Evolutionary conservation across 2,888 invertebrate genomes (phyloP).

Genomic region (Pemphredon lugubris): DNA sequence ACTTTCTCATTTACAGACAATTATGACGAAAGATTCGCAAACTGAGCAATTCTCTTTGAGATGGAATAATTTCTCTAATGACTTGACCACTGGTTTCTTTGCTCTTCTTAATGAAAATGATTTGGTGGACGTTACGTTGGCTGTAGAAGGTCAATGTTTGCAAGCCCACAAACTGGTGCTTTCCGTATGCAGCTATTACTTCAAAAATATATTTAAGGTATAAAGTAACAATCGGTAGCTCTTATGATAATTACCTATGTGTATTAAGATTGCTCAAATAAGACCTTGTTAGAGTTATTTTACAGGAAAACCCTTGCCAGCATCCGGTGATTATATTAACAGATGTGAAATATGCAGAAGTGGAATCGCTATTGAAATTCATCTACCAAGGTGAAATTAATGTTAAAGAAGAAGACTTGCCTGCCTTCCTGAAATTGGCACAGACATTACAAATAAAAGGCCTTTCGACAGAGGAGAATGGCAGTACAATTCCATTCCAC

Average conservation of each 20-base stretch:
- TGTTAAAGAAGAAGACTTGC: conserved; percentile 70
- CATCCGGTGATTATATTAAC: conserved; percentile 73
- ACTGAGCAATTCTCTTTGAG: conserved; percentile 76
- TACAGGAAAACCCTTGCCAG: conserved; percentile 68
- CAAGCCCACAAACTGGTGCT: conserved; percentile 81
- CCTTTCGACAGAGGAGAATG: conserved; percentile 47
- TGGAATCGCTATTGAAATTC: conserved; percentile 67
- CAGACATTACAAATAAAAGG: conserved; percentile 72
- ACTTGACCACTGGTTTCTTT: conserved; percentile 80
- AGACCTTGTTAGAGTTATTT: conserved; percentile 21
- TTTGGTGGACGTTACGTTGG: conserved; percentile 81
- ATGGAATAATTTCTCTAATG: conserved; percentile 82
- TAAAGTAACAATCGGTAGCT: not conserved
- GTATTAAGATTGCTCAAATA: conserved; percentile 8
- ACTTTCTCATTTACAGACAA: conserved; percentile 16
- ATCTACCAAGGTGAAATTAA: conserved; percentile 74
- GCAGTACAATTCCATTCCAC: conserved; percentile 1
- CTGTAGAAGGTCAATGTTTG: conserved; percentile 81
- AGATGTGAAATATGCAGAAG: conserved; percentile 68
- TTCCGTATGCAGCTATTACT: conserved; percentile 82
- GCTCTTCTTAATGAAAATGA: conserved; percentile 79
- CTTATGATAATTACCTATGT: not conserved
- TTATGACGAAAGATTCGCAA: conserved; percentile 59
- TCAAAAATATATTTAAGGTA: conserved; percentile 80
- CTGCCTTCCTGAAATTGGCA: conserved; percentile 69